Conservation (phyloP, 2,888 invertebrate genomes). For the Barypeithes pellucidus region DNA sequence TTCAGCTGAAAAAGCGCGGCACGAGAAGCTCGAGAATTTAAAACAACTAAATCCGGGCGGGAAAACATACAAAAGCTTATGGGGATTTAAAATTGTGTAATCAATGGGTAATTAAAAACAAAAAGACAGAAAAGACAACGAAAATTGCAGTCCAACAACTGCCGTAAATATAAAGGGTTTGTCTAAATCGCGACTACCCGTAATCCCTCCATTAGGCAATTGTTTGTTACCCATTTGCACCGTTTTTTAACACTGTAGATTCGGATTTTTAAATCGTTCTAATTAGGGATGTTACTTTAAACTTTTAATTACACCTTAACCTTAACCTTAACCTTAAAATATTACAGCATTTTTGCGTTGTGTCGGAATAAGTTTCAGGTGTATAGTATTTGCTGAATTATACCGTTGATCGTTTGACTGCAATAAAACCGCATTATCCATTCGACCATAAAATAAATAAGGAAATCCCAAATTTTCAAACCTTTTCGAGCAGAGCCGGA, state of each 20-base stretch:
- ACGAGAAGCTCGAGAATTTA: conserved; percentile 21
- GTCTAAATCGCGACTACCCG: conserved; percentile 36
- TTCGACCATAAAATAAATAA: no score
- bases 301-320: no score
- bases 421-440: no score
- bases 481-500: no score
- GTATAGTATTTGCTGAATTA: no score
- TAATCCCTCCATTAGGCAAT: conserved; percentile 58
- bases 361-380: no score
- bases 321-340: background rate
- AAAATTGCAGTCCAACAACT: conserved; percentile 33
- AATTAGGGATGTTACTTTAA: background rate
- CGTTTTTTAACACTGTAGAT: conserved; percentile 50
- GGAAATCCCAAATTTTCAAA: no score
- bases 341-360: background rate
- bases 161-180: conserved; percentile 49
- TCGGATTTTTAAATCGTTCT: conserved; percentile 18
- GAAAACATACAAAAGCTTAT: conserved; percentile 47
- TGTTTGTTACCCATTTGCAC: conserved; percentile 57
- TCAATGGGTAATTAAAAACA: conserved; percentile 55
- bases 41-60: conserved; percentile 34
- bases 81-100: conserved; percentile 56
- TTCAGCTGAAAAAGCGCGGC: conserved; percentile 23
- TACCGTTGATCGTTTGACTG: no score
- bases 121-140: conserved; percentile 47